Evolutionary conservation across 2,797 vertebrate species (phyloP), one percentile per base, ranked within the genome.

Genomic region (Sebastiscus albofasciatus): DNA sequence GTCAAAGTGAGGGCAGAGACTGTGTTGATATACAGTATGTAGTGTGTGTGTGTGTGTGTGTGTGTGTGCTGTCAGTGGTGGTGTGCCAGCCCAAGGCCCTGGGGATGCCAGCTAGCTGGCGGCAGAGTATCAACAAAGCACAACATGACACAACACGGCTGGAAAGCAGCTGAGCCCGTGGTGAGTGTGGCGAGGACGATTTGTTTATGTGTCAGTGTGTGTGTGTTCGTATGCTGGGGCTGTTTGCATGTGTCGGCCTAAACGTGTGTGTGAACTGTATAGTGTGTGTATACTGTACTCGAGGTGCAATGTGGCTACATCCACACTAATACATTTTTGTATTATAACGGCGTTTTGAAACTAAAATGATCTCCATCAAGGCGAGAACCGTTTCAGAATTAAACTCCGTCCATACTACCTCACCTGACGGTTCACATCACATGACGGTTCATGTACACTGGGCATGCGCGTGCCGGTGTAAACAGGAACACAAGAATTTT

Each of bases 61-160:
- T 49, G 6, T 76, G 36, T 67, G 26, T 67, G 61, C 29, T n/a
- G 31, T 74, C 33, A 60, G 70, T 6, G 6, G 46, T 33, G 7
- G n/a, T 61, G 64, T 71, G 60, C 60, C 62, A 77, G 54, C 72
- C 71, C 24, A 14, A 62, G 72, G 77, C 59, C 67, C 49, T 4
- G 26, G 64, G 73, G 75, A 80, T 56, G 78, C 73, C 67, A 80
- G 75, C 61, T 81, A 55, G 64, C 70, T 67, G 67, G 71, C 49
- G 12, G 67, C 66, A 76, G 67, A 79, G 33, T 31, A 75, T 85
- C 80, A 83, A 75, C 79, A 87, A 52, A 79, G 67, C 75, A 77
- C 72, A 75, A 70, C 75, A 66, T 55, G 59, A 82, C 55, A 67
- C 71, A 72, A 77, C 59, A 60, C 22, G 34, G 67, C 78, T 42